Conservation (phyloP, 2,113 vertebrate species). For the Aegotheles bennettii region DNA sequence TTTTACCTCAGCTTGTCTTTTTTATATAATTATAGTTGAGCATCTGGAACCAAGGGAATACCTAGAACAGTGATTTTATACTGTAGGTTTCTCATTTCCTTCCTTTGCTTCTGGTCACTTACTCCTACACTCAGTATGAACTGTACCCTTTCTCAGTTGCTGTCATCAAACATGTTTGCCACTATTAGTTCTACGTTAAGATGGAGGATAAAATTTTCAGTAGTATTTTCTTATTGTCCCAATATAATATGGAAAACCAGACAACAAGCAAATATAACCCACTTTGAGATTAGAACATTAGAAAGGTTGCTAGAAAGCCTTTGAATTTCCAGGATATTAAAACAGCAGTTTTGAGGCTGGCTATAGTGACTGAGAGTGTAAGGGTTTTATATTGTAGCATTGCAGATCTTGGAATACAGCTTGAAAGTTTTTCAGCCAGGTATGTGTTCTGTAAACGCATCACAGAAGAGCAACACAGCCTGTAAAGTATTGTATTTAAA, state of each 20-base stretch:
- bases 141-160: not conserved
- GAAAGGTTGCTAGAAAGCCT: not conserved
- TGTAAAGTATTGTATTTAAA: conserved; percentile 22
- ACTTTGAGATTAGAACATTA: not conserved
- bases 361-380: not conserved
- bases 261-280: not conserved
- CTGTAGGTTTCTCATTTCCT: not conserved
- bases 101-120: not conserved
- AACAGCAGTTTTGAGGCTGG: not conserved
- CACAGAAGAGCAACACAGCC: not conserved
- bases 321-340: not conserved
- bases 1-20: not conserved
- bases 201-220: not conserved
- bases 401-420: not conserved
- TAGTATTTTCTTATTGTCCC: not conserved
- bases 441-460: not conserved
- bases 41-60: not conserved
- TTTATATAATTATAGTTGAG: not conserved
- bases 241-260: not conserved
- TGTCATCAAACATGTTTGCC: not conserved
- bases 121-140: not conserved
- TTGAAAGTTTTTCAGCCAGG: not conserved
- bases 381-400: not conserved
- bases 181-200: not conserved
- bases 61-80: not conserved